Conservation (phyloP, 2,888 invertebrate species). For the Cecidostiba fungosa region DNA sequence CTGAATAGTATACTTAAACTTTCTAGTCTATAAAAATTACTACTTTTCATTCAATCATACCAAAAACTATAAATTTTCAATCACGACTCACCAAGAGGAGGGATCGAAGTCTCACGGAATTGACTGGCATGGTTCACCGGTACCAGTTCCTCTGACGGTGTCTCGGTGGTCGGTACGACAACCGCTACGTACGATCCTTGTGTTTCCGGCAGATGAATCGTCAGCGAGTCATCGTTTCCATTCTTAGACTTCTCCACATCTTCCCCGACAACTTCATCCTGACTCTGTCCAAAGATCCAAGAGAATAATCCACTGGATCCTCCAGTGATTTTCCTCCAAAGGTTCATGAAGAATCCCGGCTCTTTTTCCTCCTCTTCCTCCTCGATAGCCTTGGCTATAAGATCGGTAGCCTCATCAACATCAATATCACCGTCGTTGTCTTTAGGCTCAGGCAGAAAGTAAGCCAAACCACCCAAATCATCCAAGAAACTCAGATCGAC, state of each 20-base stretch:
- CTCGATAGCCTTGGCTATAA: conserved; percentile 16
- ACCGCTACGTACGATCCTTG: conserved; percentile 62
- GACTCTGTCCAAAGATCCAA: not conserved
- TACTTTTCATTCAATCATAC: too few relatives aligned
- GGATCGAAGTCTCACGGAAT: too few relatives aligned
- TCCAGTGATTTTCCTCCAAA: conserved; percentile 47
- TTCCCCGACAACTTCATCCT: not conserved
- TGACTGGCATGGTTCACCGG: not conserved
- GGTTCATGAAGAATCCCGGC: conserved; percentile 36
- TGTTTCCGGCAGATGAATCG: conserved; percentile 61
- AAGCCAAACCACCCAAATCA: conserved; percentile 64
- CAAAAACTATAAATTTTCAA: too few relatives aligned
- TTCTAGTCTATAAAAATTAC: too few relatives aligned
- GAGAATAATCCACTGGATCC: not conserved
- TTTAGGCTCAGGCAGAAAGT: conserved; percentile 57
- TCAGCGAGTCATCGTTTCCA: not conserved
- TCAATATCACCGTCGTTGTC: conserved; percentile 53
- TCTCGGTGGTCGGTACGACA: conserved; percentile 38
- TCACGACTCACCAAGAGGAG: too few relatives aligned
- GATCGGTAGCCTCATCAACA: conserved; percentile 10
- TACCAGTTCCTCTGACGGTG: not conserved
- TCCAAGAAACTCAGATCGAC: conserved; percentile 66
- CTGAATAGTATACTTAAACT: too few relatives aligned
- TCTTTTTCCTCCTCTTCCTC: conserved; percentile 31
- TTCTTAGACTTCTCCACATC: not conserved